Conservation (phyloP, 2,797 vertebrate genomes). For the Acipenser transmontanus region DNA sequence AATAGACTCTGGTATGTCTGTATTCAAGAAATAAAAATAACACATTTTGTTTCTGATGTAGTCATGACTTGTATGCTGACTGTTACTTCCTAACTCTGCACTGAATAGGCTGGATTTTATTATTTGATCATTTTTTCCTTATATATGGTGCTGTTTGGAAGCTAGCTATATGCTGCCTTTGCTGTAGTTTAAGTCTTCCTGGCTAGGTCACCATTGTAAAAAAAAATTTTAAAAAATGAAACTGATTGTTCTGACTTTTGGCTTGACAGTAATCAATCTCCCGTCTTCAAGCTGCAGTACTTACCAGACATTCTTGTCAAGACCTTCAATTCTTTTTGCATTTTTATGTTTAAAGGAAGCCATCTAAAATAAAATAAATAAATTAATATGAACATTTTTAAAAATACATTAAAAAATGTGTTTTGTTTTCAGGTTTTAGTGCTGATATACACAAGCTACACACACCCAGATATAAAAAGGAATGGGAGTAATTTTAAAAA, state of each 20-base stretch:
- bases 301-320: slow-evolving; percentile 90
- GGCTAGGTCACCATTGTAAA: background rate
- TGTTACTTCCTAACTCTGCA: no score
- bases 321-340: slow-evolving; percentile 81
- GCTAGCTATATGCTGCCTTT: no score
- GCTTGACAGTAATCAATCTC: background rate
- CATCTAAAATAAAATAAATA: slow-evolving; percentile 30
- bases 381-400: background rate
- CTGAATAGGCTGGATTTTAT: no score
- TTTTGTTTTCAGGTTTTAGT: background rate
- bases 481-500: background rate
- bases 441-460: background rate
- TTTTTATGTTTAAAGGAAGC: slow-evolving; percentile 67
- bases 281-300: slow-evolving; percentile 31
- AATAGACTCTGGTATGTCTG: no score
- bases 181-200: no score
- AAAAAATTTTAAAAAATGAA: background rate
- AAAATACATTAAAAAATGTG: background rate
- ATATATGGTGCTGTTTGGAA: no score
- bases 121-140: no score
- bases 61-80: no score
- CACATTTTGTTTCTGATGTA: no score
- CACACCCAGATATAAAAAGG: background rate
- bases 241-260: background rate
- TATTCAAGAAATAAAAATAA: no score